A percentile compares a stretch with the other conserved stretches of the same genome.
phyloP scores from a whole-genome alignment of 2,888 invertebrate species.

The Xestia sexstrigata region DNA sequence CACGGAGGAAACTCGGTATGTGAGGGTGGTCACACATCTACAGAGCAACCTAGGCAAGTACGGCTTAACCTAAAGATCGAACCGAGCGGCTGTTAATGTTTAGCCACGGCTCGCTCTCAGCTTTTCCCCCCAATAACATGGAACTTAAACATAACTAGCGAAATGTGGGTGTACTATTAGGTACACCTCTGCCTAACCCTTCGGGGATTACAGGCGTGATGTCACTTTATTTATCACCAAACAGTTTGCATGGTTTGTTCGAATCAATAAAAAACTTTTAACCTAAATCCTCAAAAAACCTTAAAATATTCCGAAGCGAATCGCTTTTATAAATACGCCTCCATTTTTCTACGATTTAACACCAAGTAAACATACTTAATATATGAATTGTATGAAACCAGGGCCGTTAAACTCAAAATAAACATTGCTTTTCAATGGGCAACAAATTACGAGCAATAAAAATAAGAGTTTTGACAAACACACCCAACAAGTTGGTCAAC shows the following conservation, averaged over 20 bases:
- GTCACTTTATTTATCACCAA: neutral
- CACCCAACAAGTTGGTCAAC: conserved; percentile 38
- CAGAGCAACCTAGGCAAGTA: no score
- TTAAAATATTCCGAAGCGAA: neutral
- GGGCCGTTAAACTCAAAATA: conserved; percentile 16
- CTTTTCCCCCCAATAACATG: no score
- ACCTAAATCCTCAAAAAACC: neutral
- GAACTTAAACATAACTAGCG: no score
- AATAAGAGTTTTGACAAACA: conserved; percentile 32
- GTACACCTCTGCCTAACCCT: no score
- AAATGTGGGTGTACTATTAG: no score
- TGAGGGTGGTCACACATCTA: no score
- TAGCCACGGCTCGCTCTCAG: no score
- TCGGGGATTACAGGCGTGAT: no score
- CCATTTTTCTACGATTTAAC: conserved; percentile 19
- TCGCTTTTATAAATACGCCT: conserved; percentile 5
- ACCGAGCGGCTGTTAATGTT: no score
- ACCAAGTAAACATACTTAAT: conserved; percentile 17
- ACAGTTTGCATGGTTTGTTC: neutral
- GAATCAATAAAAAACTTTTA: neutral
- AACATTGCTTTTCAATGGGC: conserved; percentile 39
- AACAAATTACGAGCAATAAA: conserved; percentile 41
- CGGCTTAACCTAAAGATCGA: no score
- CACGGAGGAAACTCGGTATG: no score
- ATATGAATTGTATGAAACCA: conserved; percentile 33